Conservation (phyloP, 37 sponge, comb jelly and placozoan genomes). For the Aphrocallistes beatrix region DNA sequence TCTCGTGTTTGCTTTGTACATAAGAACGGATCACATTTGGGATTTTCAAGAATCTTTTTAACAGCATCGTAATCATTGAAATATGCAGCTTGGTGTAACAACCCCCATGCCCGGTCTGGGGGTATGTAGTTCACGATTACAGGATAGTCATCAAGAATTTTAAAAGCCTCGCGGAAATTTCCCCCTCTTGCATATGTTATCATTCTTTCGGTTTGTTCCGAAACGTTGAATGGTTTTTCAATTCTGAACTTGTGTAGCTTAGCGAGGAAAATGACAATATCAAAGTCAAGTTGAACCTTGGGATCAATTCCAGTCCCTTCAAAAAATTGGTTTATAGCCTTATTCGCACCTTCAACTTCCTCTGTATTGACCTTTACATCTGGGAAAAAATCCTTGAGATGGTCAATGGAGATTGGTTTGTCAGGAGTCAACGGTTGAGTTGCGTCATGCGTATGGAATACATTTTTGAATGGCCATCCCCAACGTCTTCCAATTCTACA, state of each 20-base stretch:
- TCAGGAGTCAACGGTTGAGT: neutral
- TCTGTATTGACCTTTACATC: neutral
- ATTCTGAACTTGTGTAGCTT: neutral
- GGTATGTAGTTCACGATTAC: neutral
- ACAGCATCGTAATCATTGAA: neutral
- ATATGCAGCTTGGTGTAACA: neutral
- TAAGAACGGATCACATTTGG: neutral
- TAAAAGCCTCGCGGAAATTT: neutral
- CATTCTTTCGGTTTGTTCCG: neutral
- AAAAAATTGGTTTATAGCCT: neutral
- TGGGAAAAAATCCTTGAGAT: neutral
- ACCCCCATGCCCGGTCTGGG: neutral
- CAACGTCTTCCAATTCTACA: neutral
- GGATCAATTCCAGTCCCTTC: neutral
- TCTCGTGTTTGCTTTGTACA: neutral
- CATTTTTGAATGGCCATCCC: neutral
- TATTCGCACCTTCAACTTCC: neutral
- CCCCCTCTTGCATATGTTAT: neutral
- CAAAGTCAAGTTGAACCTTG: neutral
- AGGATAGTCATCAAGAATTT: neutral
- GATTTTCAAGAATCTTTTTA: neutral
- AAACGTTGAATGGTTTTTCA: neutral
- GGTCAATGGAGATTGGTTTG: neutral
- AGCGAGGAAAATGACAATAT: neutral
- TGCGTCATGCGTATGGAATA: neutral